Evolutionary conservation across 2,113 vertebrate species (phyloP).

Genomic region (Vanacampus margaritifer): DNA sequence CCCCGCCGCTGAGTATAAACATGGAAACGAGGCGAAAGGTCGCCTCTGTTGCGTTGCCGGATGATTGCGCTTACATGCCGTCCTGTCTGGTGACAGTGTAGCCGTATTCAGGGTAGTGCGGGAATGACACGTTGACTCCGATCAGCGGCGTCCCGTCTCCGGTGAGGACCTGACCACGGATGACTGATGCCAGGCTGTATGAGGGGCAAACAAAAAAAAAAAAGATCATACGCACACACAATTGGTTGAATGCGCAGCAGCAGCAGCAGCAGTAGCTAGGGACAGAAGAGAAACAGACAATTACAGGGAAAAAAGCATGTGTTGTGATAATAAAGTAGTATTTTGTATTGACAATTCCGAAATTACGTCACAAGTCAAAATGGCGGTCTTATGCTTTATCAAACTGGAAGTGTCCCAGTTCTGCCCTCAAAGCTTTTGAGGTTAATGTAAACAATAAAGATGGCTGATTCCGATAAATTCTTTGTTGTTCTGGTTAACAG

Average conservation of each 20-base stretch:
- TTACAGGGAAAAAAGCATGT: no score
- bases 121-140: slow-evolving; percentile 97
- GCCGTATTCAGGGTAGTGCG: slow-evolving; percentile 88
- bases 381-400: no score
- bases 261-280: slow-evolving; percentile 33
- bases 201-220: slow-evolving; percentile 58
- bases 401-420: no score
- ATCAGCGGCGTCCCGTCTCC: slow-evolving; percentile 95
- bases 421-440: no score
- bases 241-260: slow-evolving; percentile 41
- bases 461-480: no score
- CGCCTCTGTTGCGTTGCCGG: background rate
- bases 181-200: slow-evolving; percentile 87
- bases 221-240: slow-evolving; percentile 45
- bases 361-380: no score
- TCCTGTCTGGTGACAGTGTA: slow-evolving; percentile 94
- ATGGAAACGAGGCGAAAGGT: slow-evolving; percentile 6
- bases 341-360: no score
- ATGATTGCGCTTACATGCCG: slow-evolving; percentile 83
- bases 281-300: background rate
- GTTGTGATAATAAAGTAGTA: no score
- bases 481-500: no score
- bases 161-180: slow-evolving; percentile 95
- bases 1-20: background rate
- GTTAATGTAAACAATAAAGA: no score